A percentile compares a stretch with the other conserved stretches of the same genome.
Conservation (phyloP, 2,797 vertebrate genomes). For the Neosilurus hyrtlii region DNA sequence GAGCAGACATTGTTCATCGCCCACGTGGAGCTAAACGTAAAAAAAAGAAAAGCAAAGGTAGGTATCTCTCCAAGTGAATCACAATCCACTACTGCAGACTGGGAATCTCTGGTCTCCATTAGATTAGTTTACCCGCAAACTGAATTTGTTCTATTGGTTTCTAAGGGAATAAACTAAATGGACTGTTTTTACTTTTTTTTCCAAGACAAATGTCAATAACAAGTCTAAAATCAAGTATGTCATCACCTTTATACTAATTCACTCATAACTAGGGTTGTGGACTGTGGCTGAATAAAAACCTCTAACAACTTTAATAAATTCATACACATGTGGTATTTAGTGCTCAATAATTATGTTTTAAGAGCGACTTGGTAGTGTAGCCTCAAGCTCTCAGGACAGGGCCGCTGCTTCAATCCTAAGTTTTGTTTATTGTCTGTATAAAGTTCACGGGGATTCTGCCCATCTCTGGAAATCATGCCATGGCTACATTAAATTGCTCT, state of each 20-base stretch:
- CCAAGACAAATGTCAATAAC: background rate
- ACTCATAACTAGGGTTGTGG: background rate
- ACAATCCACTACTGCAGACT: background rate
- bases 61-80: background rate
- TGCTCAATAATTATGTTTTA: background rate
- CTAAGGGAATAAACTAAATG: background rate
- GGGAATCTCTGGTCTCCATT: background rate
- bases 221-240: background rate
- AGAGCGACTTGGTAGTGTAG: background rate
- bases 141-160: background rate
- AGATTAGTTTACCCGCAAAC: background rate
- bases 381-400: background rate
- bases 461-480: background rate
- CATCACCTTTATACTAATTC: background rate
- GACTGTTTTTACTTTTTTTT: background rate
- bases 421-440: background rate
- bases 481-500: background rate
- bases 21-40: constrained; percentile 53
- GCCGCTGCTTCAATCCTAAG: background rate
- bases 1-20: constrained; percentile 50
- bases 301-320: background rate
- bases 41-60: constrained; percentile 54
- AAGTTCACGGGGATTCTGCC: background rate
- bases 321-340: background rate
- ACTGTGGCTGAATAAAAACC: background rate